Evolutionary conservation across 2,113 vertebrate species (phyloP).

Genomic region (Vicugna pacos): DNA sequence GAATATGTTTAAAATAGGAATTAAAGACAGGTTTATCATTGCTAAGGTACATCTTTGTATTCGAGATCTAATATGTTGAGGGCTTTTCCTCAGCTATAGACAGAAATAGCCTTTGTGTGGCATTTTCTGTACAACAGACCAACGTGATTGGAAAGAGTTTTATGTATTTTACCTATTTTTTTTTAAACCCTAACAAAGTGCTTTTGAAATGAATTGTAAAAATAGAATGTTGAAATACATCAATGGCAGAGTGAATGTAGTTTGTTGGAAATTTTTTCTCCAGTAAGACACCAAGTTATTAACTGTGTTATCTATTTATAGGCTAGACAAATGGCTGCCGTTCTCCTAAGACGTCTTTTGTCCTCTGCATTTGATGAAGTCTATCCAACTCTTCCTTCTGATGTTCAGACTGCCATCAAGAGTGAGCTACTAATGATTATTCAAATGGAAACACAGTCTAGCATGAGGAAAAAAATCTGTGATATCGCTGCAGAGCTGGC

Average conservation of each 20-base stretch:
- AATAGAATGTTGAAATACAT: neutral
- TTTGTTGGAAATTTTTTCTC: neutral
- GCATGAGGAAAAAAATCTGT: constrained; percentile 97
- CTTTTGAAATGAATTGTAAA: constrained; percentile 52
- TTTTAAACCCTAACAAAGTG: neutral
- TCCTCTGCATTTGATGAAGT: constrained; percentile 98
- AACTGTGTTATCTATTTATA: constrained; percentile 78
- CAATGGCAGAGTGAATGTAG: neutral
- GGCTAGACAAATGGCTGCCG: constrained; percentile 98
- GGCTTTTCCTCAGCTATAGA: neutral
- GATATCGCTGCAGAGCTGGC: constrained; percentile 97
- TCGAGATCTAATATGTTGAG: neutral
- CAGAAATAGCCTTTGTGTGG: neutral
- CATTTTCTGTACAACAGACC: neutral
- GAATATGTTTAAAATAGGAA: neutral
- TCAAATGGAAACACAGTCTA: constrained; percentile 93
- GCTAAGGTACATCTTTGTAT: neutral
- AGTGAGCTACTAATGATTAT: constrained; percentile 95
- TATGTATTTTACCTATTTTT: neutral
- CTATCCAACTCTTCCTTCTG: constrained; percentile 93
- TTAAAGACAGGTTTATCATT: neutral
- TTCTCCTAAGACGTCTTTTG: constrained; percentile 95
- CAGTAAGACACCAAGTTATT: constrained; percentile 39
- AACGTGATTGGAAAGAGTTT: neutral
- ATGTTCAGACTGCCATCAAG: constrained; percentile 95